Conservation (phyloP, 2,888 invertebrate genomes). For the Boloria euphrosyne region DNA sequence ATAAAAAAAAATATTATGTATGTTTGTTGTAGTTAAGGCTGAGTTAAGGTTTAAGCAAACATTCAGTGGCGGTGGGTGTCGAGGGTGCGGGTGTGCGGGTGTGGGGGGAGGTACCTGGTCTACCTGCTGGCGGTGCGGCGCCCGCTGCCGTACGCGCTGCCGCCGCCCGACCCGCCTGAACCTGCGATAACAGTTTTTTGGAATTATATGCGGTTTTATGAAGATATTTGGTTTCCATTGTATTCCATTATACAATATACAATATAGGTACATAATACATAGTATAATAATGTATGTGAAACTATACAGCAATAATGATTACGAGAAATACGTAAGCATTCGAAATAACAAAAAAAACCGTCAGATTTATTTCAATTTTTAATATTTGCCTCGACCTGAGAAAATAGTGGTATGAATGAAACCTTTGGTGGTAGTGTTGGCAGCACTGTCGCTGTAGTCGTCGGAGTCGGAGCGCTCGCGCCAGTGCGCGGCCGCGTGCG, state of each 20-base stretch:
- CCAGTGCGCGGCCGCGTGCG: constrained; percentile 52
- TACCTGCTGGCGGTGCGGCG: constrained; percentile 82
- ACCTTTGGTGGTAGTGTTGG: constrained; percentile 79
- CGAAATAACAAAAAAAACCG: too few species aligned
- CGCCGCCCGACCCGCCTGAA: constrained; percentile 72
- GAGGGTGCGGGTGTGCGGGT: constrained; percentile 45
- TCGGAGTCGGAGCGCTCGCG: constrained; percentile 76
- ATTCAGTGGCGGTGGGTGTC: constrained; percentile 36
- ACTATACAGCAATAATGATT: neutral
- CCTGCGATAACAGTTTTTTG: constrained; percentile 51
- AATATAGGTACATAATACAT: too few species aligned
- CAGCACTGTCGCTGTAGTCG: constrained; percentile 77
- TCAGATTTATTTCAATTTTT: too few species aligned
- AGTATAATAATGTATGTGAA: too few species aligned
- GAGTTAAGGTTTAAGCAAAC: neutral
- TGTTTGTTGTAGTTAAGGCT: too few species aligned
- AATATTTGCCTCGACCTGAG: too few species aligned
- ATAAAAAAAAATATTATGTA: too few species aligned
- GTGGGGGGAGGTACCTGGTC: constrained; percentile 79
- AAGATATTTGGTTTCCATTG: too few species aligned
- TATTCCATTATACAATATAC: too few species aligned
- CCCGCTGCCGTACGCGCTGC: constrained; percentile 75
- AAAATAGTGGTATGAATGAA: neutral
- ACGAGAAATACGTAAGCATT: too few species aligned
- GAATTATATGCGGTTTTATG: too few species aligned